Conservation (phyloP, 2,797 vertebrate species). For the Pogonophryne albipinna region DNA sequence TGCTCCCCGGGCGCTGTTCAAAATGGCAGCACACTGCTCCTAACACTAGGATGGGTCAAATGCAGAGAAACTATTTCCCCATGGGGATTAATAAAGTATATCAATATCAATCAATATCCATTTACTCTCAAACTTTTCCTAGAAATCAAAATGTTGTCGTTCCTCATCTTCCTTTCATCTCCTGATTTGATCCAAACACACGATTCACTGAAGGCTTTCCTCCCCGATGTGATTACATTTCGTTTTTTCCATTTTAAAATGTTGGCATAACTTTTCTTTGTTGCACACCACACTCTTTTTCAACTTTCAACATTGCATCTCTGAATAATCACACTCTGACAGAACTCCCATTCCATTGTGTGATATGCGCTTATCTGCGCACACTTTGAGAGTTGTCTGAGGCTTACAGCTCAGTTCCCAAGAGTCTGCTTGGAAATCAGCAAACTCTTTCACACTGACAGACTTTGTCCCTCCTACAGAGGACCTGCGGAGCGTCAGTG, state of each 20-base stretch:
- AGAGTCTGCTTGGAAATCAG: slow-evolving; percentile 10
- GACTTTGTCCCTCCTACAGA: slow-evolving; percentile 62
- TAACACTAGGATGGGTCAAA: too few relatives aligned
- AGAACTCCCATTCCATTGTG: slow-evolving; percentile 14
- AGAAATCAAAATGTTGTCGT: slow-evolving; percentile 34
- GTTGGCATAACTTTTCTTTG: background rate
- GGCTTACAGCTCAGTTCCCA: slow-evolving; percentile 6
- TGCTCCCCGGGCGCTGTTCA: too few relatives aligned
- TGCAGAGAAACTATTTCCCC: too few relatives aligned
- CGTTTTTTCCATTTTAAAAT: slow-evolving; percentile 23
- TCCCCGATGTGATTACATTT: slow-evolving; percentile 16
- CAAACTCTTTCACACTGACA: slow-evolving; percentile 12
- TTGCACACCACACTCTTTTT: slow-evolving; percentile 9
- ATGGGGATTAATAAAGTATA: too few relatives aligned
- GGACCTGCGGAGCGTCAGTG: slow-evolving; percentile 4
- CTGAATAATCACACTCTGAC: slow-evolving; percentile 35
- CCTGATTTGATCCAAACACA: slow-evolving; percentile 30
- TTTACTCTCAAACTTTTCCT: slow-evolving; percentile 38
- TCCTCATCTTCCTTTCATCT: slow-evolving; percentile 33
- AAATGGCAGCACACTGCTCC: too few relatives aligned
- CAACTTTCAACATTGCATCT: slow-evolving; percentile 33
- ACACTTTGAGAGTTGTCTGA: slow-evolving; percentile 25
- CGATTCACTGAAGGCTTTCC: slow-evolving; percentile 12
- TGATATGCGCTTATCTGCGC: slow-evolving; percentile 17
- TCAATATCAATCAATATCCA: too few relatives aligned